Evolutionary conservation across 2,888 invertebrate genomes (phyloP).

Genomic region (Itoplectis maculator): DNA sequence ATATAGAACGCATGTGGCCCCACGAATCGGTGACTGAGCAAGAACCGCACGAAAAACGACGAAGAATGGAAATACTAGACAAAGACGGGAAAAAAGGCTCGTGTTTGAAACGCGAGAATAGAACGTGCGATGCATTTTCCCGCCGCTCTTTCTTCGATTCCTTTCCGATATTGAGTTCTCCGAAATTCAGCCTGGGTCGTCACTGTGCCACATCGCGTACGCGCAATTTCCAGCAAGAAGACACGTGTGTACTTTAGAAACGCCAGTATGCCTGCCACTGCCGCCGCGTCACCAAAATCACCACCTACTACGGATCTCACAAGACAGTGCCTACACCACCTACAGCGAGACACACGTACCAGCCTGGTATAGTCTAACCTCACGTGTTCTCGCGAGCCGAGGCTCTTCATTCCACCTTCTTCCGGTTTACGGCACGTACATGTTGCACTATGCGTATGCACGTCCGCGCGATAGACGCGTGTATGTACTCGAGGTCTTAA

Average conservation of each 20-base stretch:
- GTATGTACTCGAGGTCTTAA: not conserved
- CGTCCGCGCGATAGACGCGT: not conserved
- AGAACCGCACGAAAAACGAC: constrained; percentile 21
- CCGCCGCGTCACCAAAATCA: not conserved
- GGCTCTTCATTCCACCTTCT: constrained; percentile 44
- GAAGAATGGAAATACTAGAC: not conserved
- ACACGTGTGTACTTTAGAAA: constrained; percentile 5
- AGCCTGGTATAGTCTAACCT: constrained; percentile 18
- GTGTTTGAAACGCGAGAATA: constrained; percentile 49
- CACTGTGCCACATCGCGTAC: constrained; percentile 8
- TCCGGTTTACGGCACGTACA: constrained; percentile 33
- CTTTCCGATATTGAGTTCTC: constrained; percentile 7
- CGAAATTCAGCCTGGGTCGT: constrained; percentile 3
- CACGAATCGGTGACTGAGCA: constrained; percentile 23
- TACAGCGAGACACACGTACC: constrained; percentile 6
- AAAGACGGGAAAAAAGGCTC: constrained; percentile 29
- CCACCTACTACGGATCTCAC: constrained; percentile 22
- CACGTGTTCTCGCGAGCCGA: constrained; percentile 3
- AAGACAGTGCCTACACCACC: constrained; percentile 1
- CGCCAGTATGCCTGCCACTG: not conserved
- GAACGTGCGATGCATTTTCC: constrained; percentile 53
- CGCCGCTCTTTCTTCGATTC: constrained; percentile 30
- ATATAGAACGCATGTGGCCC: constrained; percentile 31
- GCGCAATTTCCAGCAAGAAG: constrained; percentile 28
- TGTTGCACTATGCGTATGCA: not conserved